These are phyloP conservation scores for Bombus breviceps DNA, from an alignment of 1,140 invertebrate genomes.

Conservation along the genomic window DNA sequence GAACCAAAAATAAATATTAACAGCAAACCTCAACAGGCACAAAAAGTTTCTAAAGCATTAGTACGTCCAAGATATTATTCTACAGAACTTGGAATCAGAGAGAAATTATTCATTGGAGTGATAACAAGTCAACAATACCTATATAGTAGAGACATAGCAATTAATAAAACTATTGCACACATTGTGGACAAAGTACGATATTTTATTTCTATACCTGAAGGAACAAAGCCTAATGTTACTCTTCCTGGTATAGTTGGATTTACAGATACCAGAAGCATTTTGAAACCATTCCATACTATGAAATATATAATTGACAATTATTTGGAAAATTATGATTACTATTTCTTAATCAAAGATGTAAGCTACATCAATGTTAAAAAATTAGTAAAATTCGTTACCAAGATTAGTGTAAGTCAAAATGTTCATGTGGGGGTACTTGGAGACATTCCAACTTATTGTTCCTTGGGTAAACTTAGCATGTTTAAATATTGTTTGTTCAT, in stretches of 20 bases:
- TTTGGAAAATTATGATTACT: constrained; percentile 94
- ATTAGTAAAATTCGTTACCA: constrained; percentile 87
- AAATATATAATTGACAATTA: constrained; percentile 96
- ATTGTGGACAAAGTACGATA: constrained; percentile 90
- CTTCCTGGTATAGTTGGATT: constrained; percentile 92
- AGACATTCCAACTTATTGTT: constrained; percentile 83
- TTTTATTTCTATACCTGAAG: constrained; percentile 88
- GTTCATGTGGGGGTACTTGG: constrained; percentile 89
- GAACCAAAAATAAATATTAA: constrained; percentile 84
- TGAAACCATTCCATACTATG: constrained; percentile 92
- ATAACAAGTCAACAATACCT: constrained; percentile 89
- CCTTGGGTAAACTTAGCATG: constrained; percentile 83
- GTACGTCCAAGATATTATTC: constrained; percentile 94
- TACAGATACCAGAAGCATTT: constrained; percentile 88
- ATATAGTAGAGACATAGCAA: constrained; percentile 87
- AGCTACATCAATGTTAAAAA: constrained; percentile 90
- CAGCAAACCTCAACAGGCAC: constrained; percentile 82
- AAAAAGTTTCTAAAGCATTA: constrained; percentile 83
- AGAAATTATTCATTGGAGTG: constrained; percentile 94
- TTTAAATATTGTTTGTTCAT: neutral
- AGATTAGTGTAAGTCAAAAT: constrained; percentile 92
- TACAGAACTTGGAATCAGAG: constrained; percentile 94
- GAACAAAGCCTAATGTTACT: constrained; percentile 86
- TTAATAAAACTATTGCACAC: constrained; percentile 92
- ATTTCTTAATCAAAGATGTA: constrained; percentile 92